phyloP scores from a whole-genome alignment of 2,797 vertebrate genomes.

The Anguilla pacifica region DNA sequence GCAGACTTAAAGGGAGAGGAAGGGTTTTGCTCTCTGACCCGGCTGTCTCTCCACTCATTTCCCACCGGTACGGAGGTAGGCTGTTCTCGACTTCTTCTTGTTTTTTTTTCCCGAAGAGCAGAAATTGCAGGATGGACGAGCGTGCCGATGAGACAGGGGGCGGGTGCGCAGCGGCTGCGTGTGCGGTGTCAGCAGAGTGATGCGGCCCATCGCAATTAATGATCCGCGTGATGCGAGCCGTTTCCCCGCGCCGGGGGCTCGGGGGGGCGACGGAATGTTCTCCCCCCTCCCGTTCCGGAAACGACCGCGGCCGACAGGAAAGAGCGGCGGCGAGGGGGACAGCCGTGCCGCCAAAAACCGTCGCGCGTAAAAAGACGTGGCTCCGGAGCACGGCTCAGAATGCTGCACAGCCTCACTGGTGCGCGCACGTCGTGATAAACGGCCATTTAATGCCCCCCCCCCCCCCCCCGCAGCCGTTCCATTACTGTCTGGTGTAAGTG shows the following conservation, averaged over 20 bases:
- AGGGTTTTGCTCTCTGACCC: not conserved
- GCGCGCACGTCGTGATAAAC: conserved; percentile 59
- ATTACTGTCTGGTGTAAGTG: conserved; percentile 62
- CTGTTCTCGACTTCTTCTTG: not conserved
- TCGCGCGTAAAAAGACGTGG: not conserved
- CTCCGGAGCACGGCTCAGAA: not conserved
- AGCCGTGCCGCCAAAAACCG: conserved; percentile 18
- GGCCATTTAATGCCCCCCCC: conserved; percentile 52
- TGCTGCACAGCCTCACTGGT: not conserved
- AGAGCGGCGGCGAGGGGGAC: conserved; percentile 25
- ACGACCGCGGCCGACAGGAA: conserved; percentile 39
- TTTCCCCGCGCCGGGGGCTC: conserved; percentile 27
- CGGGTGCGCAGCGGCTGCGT: not conserved
- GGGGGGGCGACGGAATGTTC: no score
- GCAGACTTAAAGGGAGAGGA: not conserved
- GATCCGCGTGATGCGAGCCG: not conserved
- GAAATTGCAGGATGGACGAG: not conserved
- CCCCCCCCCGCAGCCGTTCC: conserved; percentile 53
- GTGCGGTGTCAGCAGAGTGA: not conserved
- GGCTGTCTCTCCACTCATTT: not conserved
- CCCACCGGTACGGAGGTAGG: not conserved
- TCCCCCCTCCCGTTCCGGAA: conserved; percentile 18
- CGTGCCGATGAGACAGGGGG: not conserved
- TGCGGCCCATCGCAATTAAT: conserved; percentile 19
- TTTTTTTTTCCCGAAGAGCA: not conserved